phyloP scores from a whole-genome alignment of 2,113 vertebrate species.

The Erythrocercus mccallii region DNA sequence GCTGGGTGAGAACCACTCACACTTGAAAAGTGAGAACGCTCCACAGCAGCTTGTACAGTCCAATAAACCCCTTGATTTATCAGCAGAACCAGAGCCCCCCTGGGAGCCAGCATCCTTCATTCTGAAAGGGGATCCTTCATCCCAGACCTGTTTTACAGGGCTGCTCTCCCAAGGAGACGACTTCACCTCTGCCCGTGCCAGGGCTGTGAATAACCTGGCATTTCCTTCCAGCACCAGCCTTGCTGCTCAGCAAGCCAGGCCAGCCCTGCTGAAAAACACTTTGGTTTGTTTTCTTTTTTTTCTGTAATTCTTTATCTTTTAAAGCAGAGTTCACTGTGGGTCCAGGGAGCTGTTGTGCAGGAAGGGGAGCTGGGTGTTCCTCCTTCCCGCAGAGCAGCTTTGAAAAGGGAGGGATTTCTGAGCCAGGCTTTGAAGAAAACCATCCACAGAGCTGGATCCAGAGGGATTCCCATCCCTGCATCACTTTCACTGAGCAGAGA shows the following conservation, averaged over 20 bases:
- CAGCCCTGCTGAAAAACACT: background rate
- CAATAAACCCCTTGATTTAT: background rate
- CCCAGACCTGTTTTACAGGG: conserved; percentile 51
- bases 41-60: background rate
- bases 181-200: background rate
- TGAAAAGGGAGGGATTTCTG: background rate
- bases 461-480: background rate
- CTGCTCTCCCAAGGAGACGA: background rate
- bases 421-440: background rate
- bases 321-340: background rate
- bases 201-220: background rate
- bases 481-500: background rate
- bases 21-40: background rate
- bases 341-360: background rate
- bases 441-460: background rate
- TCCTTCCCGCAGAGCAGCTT: background rate
- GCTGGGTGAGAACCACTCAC: background rate
- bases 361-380: background rate
- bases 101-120: background rate
- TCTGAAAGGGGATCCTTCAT: background rate
- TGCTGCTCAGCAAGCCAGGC: background rate
- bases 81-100: background rate
- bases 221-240: background rate
- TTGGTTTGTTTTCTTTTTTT: background rate
- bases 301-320: background rate